These are phyloP conservation scores for Sitophilus oryzae DNA, from an alignment of 1,140 invertebrate species.

Conservation along the genomic window DNA sequence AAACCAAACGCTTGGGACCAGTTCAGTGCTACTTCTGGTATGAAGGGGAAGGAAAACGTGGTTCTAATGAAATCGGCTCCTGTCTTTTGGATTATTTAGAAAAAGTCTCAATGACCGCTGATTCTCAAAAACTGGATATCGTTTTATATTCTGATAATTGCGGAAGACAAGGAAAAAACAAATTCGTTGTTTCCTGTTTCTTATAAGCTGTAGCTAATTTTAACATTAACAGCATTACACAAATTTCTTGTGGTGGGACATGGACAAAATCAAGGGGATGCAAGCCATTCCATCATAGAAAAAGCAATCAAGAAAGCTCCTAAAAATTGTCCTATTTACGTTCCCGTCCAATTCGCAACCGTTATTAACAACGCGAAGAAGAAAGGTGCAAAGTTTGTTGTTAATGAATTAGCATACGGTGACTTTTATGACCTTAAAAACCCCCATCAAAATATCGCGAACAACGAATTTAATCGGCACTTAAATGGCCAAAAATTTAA, in stretches of 20 bases:
- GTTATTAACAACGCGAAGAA: constrained; percentile 35
- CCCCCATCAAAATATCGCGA: background rate
- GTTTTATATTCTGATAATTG: constrained; percentile 39
- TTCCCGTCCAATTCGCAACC: constrained; percentile 15
- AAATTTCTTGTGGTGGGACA: constrained; percentile 38
- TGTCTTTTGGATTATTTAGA: constrained; percentile 28
- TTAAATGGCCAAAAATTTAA: constrained; percentile 24
- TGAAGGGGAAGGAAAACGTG: constrained; percentile 29
- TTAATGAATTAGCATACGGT: constrained; percentile 28
- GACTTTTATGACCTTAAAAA: constrained; percentile 30
- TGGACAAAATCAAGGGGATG: constrained; percentile 37
- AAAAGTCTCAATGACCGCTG: background rate
- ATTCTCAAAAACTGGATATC: constrained; percentile 16
- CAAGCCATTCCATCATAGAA: constrained; percentile 34
- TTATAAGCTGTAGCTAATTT: constrained; percentile 34
- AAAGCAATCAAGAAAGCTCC: constrained; percentile 17
- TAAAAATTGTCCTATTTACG: constrained; percentile 19
- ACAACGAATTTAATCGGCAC: too few species aligned
- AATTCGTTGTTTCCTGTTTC: constrained; percentile 38
- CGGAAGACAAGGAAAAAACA: constrained; percentile 36
- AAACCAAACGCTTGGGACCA: constrained; percentile 15
- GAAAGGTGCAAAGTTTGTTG: constrained; percentile 28
- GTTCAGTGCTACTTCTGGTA: constrained; percentile 30
- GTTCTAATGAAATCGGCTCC: constrained; percentile 28
- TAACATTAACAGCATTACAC: constrained; percentile 34